Percentiles rank a stretch among this genome's conserved stretches.
These are phyloP conservation scores for Siniperca scherzeri DNA, from an alignment of 2,797 vertebrate species.

Conservation along the genomic window DNA sequence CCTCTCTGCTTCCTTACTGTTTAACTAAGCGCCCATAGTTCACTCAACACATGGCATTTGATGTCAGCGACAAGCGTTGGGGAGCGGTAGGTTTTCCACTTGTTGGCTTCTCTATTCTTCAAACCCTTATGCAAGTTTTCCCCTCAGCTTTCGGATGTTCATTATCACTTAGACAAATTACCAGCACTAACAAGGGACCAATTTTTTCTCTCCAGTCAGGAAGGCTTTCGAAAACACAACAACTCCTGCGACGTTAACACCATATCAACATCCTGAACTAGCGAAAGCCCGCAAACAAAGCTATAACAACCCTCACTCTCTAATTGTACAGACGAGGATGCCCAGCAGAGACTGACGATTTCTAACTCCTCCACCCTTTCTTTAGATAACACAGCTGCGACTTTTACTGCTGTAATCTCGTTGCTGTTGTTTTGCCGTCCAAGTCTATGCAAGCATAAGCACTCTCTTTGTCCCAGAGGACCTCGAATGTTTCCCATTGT, in stretches of 20 bases:
- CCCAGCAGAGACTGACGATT: conserved; percentile 22
- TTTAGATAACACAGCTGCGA: conserved; percentile 32
- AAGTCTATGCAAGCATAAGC: conserved; percentile 41
- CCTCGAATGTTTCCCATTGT: conserved; percentile 59
- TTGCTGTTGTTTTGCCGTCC: conserved; percentile 24
- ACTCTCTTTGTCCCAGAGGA: conserved; percentile 58
- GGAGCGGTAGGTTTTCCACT: conserved; percentile 19
- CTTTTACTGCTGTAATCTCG: conserved; percentile 34
- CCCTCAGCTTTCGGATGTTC: conserved; percentile 5
- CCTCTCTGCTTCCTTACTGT: conserved; percentile 44
- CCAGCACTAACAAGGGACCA: background rate
- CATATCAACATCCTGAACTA: background rate
- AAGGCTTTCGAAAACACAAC: conserved; percentile 17
- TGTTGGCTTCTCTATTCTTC: background rate
- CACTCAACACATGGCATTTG: conserved; percentile 36
- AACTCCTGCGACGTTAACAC: background rate
- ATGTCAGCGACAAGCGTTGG: conserved; percentile 28
- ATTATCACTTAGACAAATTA: conserved; percentile 15
- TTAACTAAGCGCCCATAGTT: conserved; percentile 53
- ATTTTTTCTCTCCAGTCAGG: background rate
- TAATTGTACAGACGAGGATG: background rate
- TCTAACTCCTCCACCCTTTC: conserved; percentile 18
- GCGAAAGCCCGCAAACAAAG: conserved; percentile 26
- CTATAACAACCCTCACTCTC: conserved; percentile 16
- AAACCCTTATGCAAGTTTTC: background rate